A percentile compares a stretch with the other conserved stretches of the same genome.
Evolutionary conservation across 2,888 invertebrate genomes (phyloP).

Genomic region (Eristalis arbustorum): DNA sequence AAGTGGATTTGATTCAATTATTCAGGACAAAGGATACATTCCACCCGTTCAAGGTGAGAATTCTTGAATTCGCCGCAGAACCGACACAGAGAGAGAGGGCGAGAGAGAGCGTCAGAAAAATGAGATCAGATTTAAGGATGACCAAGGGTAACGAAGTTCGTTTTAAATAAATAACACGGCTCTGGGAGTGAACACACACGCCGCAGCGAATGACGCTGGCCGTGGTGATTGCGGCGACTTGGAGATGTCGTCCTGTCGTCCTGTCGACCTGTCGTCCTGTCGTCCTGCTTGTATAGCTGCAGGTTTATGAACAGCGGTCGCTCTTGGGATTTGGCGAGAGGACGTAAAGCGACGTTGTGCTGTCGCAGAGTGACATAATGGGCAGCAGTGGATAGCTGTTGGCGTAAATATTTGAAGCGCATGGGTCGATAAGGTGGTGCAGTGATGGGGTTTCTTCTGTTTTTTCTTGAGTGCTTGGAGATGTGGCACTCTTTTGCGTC

Average conservation of each 20-base stretch:
- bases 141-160: background rate
- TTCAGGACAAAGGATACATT: constrained; percentile 33
- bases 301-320: constrained; percentile 3
- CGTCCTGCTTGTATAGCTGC: too few species aligned
- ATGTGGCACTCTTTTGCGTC: background rate
- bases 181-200: background rate
- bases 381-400: background rate
- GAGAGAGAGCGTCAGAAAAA: too few species aligned
- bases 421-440: background rate
- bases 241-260: background rate
- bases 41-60: constrained; percentile 19
- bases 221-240: background rate
- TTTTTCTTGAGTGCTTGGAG: too few species aligned
- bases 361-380: constrained; percentile 6
- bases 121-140: constrained; percentile 10
- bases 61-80: constrained; percentile 3
- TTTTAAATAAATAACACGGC: constrained; percentile 41
- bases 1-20: constrained; percentile 50
- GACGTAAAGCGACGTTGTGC: background rate
- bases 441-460: background rate
- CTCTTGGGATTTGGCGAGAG: constrained; percentile 6
- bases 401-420: background rate
- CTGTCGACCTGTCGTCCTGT: too few species aligned
- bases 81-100: background rate
- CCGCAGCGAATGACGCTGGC: background rate